Evolutionary conservation across 1,140 invertebrate species (phyloP).

Genomic region (Mactra quadrangularis): DNA sequence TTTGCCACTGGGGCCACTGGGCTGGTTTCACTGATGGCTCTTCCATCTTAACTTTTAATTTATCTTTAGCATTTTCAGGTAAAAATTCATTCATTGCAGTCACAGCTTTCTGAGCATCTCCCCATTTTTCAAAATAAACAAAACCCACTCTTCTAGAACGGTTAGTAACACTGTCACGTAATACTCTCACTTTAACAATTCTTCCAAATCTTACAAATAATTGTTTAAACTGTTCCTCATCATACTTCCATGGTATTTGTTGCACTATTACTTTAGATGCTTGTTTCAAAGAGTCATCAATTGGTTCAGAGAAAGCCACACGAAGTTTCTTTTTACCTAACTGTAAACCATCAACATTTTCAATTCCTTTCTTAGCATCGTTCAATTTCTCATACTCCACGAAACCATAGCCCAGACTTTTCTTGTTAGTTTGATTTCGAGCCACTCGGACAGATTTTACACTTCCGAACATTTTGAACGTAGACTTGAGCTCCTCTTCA

Average conservation of each 20-base stretch:
- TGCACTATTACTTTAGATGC: conserved; percentile 40
- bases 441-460: neutral
- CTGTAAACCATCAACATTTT: conserved; percentile 33
- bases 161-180: conserved; percentile 40
- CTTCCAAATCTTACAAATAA: conserved; percentile 42
- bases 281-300: conserved; percentile 42
- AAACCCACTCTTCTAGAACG: conserved; percentile 13
- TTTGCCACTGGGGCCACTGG: conserved; percentile 19
- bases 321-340: conserved; percentile 37
- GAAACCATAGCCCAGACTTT: conserved; percentile 39
- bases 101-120: conserved; percentile 30
- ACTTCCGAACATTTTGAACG: conserved; percentile 26
- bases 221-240: conserved; percentile 23
- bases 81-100: conserved; percentile 25
- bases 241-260: neutral
- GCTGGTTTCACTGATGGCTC: conserved; percentile 9
- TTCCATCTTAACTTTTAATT: conserved; percentile 14
- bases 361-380: conserved; percentile 37
- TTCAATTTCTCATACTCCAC: neutral
- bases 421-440: neutral
- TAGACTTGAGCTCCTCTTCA: conserved; percentile 37
- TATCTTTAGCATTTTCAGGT: conserved; percentile 13
- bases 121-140: conserved; percentile 46
- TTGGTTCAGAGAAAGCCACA: conserved; percentile 44
- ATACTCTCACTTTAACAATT: conserved; percentile 27